Evolutionary conservation across 2,888 invertebrate species (phyloP).

Genomic region (Tachina fera): DNA sequence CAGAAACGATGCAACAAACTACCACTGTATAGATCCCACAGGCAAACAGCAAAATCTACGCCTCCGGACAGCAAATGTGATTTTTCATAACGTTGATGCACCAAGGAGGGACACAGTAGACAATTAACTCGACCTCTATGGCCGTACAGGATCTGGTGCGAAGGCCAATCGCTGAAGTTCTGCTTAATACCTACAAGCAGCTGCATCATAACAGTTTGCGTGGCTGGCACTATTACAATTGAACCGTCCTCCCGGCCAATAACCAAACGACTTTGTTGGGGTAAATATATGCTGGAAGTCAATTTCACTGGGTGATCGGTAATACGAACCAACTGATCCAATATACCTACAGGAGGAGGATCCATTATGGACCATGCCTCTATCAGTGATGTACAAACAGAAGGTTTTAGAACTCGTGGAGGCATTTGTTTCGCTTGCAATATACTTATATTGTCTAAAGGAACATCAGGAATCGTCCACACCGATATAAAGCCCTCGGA

Average conservation of each 20-base stretch:
- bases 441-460: slow-evolving; percentile 83
- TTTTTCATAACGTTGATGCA: slow-evolving; percentile 93
- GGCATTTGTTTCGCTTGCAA: slow-evolving; percentile 82
- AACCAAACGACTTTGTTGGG: slow-evolving; percentile 95
- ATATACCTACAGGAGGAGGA: slow-evolving; percentile 94
- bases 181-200: slow-evolving; percentile 94
- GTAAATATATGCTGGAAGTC: slow-evolving; percentile 96
- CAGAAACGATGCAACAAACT: slow-evolving; percentile 96
- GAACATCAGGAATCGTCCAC: slow-evolving; percentile 95
- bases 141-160: slow-evolving; percentile 93
- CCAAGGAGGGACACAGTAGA: slow-evolving; percentile 96
- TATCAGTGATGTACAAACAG: slow-evolving; percentile 91
- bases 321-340: slow-evolving; percentile 93
- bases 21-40: slow-evolving; percentile 97
- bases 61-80: slow-evolving; percentile 97
- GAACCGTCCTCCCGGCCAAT: slow-evolving; percentile 98
- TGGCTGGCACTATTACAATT: slow-evolving; percentile 97
- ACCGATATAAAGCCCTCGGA: slow-evolving; percentile 94
- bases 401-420: slow-evolving; percentile 87
- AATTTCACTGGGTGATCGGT: slow-evolving; percentile 90
- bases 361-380: slow-evolving; percentile 94
- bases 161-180: slow-evolving; percentile 90
- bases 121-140: slow-evolving; percentile 98
- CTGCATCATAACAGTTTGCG: slow-evolving; percentile 96
- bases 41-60: slow-evolving; percentile 96